A percentile compares a stretch with the other conserved stretches of the same genome.
Conservation (phyloP, 2,797 vertebrate species). For the Kryptolebias ocellatus region DNA sequence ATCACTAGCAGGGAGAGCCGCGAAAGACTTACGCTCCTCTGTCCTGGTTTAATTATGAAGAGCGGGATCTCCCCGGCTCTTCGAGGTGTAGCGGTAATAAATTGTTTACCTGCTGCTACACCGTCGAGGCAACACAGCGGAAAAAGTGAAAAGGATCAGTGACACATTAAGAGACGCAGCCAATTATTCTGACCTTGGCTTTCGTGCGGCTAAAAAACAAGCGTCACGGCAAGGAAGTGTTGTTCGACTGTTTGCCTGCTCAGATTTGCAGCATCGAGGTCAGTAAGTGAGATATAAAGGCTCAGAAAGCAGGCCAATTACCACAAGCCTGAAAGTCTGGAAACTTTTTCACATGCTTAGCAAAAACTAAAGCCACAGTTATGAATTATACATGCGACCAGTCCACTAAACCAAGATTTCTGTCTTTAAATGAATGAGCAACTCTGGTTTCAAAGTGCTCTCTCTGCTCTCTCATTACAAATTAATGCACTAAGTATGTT, state of each 20-base stretch:
- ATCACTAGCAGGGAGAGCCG: constrained; percentile 52
- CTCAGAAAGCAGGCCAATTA: constrained; percentile 63
- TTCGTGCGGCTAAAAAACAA: constrained; percentile 16
- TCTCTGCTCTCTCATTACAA: neutral
- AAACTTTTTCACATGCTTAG: constrained; percentile 53
- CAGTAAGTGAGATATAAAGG: constrained; percentile 32
- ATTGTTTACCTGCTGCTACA: constrained; percentile 59
- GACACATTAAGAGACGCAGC: constrained; percentile 43
- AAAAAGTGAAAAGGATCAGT: constrained; percentile 25
- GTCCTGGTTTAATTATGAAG: constrained; percentile 55
- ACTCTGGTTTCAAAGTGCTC: constrained; percentile 19
- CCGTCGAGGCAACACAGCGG: constrained; percentile 23
- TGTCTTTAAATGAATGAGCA: constrained; percentile 22
- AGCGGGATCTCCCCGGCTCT: constrained; percentile 41
- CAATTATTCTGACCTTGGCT: constrained; percentile 70
- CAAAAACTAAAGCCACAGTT: constrained; percentile 37
- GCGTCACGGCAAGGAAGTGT: constrained; percentile 35
- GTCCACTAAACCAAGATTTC: constrained; percentile 32
- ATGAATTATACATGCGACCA: constrained; percentile 60
- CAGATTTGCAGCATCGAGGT: constrained; percentile 22
- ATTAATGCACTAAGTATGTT: constrained; percentile 4
- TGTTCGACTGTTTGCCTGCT: constrained; percentile 31
- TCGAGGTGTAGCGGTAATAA: constrained; percentile 33
- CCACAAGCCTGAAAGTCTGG: constrained; percentile 31
- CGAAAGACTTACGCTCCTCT: constrained; percentile 52